phyloP scores from a whole-genome alignment of 2,888 invertebrate species.

The Torymus aiolomorphi region DNA sequence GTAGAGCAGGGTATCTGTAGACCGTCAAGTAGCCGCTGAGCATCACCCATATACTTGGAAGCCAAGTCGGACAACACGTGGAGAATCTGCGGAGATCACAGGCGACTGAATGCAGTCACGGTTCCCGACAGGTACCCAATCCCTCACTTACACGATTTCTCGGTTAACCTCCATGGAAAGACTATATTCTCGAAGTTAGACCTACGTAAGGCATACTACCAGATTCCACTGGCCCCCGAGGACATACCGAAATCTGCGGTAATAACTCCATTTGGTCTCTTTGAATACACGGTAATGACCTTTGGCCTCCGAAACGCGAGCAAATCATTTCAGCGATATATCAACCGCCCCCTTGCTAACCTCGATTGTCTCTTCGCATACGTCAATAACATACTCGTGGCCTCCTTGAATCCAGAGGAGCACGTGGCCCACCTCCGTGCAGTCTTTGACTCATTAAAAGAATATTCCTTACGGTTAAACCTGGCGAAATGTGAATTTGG shows the following conservation, averaged over 20 bases:
- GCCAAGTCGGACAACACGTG: slow-evolving; percentile 61
- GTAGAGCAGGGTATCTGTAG: slow-evolving; percentile 71
- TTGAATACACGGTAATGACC: slow-evolving; percentile 64
- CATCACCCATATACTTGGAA: slow-evolving; percentile 70
- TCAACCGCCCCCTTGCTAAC: too few species aligned
- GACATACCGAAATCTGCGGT: slow-evolving; percentile 67
- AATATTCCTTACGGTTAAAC: slow-evolving; percentile 58
- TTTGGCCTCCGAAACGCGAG: slow-evolving; percentile 66
- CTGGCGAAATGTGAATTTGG: slow-evolving; percentile 67
- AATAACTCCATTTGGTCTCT: slow-evolving; percentile 66
- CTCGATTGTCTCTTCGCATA: too few species aligned
- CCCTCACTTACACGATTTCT: slow-evolving; percentile 63
- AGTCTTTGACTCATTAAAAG: slow-evolving; percentile 54
- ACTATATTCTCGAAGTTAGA: slow-evolving; percentile 62
- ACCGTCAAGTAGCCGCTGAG: slow-evolving; percentile 72
- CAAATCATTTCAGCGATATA: slow-evolving; percentile 60
- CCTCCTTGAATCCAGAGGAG: slow-evolving; percentile 56
- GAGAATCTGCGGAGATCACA: slow-evolving; percentile 65
- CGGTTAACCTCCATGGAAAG: slow-evolving; percentile 55
- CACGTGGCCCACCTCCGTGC: slow-evolving; percentile 50
- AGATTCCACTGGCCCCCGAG: slow-evolving; percentile 64
- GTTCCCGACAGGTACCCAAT: too few species aligned
- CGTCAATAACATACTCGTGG: slow-evolving; percentile 58
- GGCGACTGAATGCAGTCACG: slow-evolving; percentile 63
- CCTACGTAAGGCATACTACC: slow-evolving; percentile 63